phyloP scores from a whole-genome alignment of 2,888 invertebrate genomes.

The Drosophila robusta region DNA sequence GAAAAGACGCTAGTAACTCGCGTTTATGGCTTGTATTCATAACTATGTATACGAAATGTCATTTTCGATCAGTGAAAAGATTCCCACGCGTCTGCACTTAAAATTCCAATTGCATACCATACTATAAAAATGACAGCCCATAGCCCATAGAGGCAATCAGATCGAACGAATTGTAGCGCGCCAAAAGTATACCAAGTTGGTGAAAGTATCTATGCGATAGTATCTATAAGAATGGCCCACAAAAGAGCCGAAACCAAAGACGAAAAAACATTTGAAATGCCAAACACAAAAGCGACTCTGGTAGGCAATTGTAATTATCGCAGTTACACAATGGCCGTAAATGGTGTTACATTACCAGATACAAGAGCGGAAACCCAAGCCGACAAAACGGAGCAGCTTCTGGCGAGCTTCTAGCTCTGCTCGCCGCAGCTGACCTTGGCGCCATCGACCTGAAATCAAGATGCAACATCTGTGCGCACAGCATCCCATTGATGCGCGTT shows the following conservation, averaged over 20 bases:
- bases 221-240: constrained; percentile 22
- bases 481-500: constrained; percentile 26
- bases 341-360: constrained; percentile 64
- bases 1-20: constrained; percentile 3
- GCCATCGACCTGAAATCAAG: constrained; percentile 44
- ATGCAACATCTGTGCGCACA: constrained; percentile 46
- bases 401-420: constrained; percentile 43
- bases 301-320: constrained; percentile 40
- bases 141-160: constrained; percentile 20
- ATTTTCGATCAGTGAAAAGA: constrained; percentile 14
- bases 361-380: constrained; percentile 31
- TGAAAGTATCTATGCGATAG: constrained; percentile 45
- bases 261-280: constrained; percentile 48
- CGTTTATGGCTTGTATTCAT: constrained; percentile 32
- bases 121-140: constrained; percentile 29
- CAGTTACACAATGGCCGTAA: constrained; percentile 59
- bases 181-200: constrained; percentile 40
- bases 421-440: constrained; percentile 38
- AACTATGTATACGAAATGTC: constrained; percentile 28
- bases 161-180: constrained; percentile 32
- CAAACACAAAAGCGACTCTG: constrained; percentile 41
- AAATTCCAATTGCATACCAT: constrained; percentile 60
- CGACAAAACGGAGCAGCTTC: constrained; percentile 52
- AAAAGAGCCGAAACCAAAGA: constrained; percentile 13
- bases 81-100: constrained; percentile 46